These are phyloP conservation scores for Caenorhabditis sinica DNA, from an alignment of 2,888 invertebrate genomes.

Conservation along the genomic window DNA sequence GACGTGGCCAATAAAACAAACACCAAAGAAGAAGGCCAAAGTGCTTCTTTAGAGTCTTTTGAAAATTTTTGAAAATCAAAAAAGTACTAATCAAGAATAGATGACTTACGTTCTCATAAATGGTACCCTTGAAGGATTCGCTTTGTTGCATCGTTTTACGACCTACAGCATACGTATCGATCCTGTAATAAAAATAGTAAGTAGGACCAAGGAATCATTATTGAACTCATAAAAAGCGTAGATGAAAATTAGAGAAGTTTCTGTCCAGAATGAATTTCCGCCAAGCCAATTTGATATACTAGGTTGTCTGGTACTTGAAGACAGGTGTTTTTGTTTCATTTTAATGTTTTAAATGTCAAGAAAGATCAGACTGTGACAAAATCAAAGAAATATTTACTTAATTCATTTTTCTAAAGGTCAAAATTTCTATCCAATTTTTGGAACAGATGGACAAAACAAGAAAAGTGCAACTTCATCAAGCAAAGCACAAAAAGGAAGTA, in stretches of 20 bases:
- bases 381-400: no score
- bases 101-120: constrained; percentile 59
- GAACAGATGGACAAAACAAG: no score
- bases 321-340: constrained; percentile 20
- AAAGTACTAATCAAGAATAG: no score
- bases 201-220: neutral
- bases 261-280: neutral
- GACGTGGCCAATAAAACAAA: constrained; percentile 13
- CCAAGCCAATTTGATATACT: no score
- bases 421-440: neutral
- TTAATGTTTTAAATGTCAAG: neutral
- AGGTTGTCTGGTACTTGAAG: no score
- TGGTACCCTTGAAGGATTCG: constrained; percentile 59
- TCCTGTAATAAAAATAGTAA: constrained; percentile 33
- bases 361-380: neutral
- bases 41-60: neutral
- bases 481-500: neutral
- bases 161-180: constrained; percentile 63
- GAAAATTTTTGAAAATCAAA: neutral
- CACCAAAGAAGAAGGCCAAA: constrained; percentile 18
- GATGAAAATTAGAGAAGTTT: neutral
- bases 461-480: neutral
- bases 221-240: neutral
- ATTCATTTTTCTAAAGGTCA: neutral
- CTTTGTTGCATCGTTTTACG: constrained; percentile 53